phyloP scores from a whole-genome alignment of 2,888 invertebrate genomes.

The Conistra vaccinii region DNA sequence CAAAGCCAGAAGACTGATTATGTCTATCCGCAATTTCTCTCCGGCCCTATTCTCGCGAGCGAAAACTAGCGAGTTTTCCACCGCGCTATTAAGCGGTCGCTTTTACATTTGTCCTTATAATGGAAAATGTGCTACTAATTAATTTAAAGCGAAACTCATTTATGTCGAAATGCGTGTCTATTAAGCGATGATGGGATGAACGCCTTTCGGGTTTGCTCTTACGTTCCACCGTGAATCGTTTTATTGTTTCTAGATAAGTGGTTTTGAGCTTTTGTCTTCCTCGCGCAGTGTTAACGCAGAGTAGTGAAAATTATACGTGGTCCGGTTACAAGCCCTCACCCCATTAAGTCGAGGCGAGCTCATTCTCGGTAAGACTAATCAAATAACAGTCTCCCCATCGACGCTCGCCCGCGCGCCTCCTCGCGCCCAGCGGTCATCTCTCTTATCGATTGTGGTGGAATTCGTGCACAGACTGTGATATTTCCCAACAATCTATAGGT shows the following conservation, averaged over 20 bases:
- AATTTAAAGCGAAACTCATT: constrained; percentile 91
- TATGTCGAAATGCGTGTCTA: constrained; percentile 90
- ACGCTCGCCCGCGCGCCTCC: constrained; percentile 73
- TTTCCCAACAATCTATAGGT: constrained; percentile 87
- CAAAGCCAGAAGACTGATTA: constrained; percentile 91
- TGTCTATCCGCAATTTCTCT: constrained; percentile 91
- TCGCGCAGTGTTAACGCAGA: constrained; percentile 57
- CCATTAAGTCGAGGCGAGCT: constrained; percentile 90
- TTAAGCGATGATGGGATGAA: constrained; percentile 88
- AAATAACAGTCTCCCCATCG: constrained; percentile 90
- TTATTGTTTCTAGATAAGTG: constrained; percentile 82
- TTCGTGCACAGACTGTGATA: constrained; percentile 91
- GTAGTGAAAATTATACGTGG: constrained; percentile 87
- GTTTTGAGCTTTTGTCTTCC: constrained; percentile 78
- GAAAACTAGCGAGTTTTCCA: constrained; percentile 91
- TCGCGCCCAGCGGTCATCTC: constrained; percentile 90
- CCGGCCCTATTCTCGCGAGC: constrained; percentile 89
- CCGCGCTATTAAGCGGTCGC: constrained; percentile 91
- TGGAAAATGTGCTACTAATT: constrained; percentile 91
- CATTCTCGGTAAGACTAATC: constrained; percentile 91
- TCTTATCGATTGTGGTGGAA: constrained; percentile 91
- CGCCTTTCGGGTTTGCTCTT: constrained; percentile 83
- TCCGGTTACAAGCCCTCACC: constrained; percentile 90
- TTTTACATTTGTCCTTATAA: constrained; percentile 91
- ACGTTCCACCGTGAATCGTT: constrained; percentile 76